phyloP scores from a whole-genome alignment of 1,140 invertebrate genomes.

The Drosophila lini region DNA sequence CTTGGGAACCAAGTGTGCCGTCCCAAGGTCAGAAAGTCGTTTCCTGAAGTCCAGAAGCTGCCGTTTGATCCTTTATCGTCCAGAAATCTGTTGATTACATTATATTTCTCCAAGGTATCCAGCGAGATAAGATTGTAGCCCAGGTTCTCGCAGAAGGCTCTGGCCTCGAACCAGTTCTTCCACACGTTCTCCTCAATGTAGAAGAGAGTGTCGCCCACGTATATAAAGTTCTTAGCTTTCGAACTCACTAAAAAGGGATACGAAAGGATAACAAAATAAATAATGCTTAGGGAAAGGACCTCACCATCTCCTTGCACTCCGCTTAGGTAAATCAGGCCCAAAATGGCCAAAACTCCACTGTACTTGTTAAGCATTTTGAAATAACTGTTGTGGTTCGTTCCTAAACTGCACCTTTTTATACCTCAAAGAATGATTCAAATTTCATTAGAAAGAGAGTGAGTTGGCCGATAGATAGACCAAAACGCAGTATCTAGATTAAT shows the following conservation, averaged over 20 bases:
- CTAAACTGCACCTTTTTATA: not conserved
- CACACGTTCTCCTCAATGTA: not conserved
- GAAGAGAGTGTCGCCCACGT: conserved; percentile 2
- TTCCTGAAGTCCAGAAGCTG: conserved; percentile 2
- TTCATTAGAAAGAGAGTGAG: not conserved
- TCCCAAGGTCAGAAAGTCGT: conserved; percentile 1
- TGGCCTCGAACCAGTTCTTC: conserved; percentile 9
- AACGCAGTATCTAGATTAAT: conserved; percentile 7
- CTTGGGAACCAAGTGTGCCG: conserved; percentile 3
- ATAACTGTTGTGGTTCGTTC: conserved; percentile 5
- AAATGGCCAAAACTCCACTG: conserved; percentile 2
- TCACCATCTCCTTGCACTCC: conserved; percentile 3
- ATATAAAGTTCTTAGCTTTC: not conserved
- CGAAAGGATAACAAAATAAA: not conserved
- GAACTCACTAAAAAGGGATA: not conserved
- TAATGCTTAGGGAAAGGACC: not conserved
- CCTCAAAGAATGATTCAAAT: not conserved
- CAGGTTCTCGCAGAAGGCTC: conserved; percentile 7
- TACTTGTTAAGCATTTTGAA: conserved; percentile 4
- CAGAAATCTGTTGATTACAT: not conserved
- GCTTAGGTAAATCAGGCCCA: conserved; percentile 4
- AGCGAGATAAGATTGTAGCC: conserved; percentile 3
- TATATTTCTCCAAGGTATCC: not conserved
- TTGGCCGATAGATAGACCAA: not conserved
- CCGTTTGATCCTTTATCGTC: not conserved